These are phyloP conservation scores for Drosophila meridionalis DNA, from an alignment of 2,888 invertebrate species.

Conservation along the genomic window DNA sequence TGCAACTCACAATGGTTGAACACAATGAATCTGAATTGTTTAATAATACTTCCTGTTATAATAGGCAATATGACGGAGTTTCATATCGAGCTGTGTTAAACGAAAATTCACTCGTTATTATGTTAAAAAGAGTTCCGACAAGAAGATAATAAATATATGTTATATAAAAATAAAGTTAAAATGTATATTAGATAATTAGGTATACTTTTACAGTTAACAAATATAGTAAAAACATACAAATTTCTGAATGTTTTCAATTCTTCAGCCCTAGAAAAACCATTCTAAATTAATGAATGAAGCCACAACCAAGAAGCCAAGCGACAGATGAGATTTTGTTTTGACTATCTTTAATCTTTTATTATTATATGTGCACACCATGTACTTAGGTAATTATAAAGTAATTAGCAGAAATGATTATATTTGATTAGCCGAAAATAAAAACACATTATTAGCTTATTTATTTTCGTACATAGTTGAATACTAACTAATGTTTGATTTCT, in stretches of 20 bases:
- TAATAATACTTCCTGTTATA: background rate
- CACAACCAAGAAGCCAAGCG: background rate
- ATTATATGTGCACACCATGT: background rate
- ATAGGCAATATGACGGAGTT: background rate
- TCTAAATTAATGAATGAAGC: background rate
- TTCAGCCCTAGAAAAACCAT: background rate
- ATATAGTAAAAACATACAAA: background rate
- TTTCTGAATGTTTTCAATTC: background rate
- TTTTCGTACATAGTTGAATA: background rate
- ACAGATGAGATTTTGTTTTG: background rate
- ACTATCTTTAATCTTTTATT: background rate
- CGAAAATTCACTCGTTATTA: background rate
- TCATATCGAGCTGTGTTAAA: background rate
- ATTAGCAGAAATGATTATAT: background rate
- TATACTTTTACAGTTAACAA: background rate
- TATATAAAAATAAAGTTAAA: too few species aligned
- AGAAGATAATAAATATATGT: background rate
- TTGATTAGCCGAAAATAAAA: background rate
- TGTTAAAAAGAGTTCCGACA: background rate
- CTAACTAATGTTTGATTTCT: slow-evolving; percentile 5
- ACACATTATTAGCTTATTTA: too few species aligned
- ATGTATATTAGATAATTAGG: background rate
- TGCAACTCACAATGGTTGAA: background rate
- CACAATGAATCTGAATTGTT: background rate
- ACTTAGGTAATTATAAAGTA: background rate